Evolutionary conservation across 2,113 vertebrate species (phyloP), one percentile per base, ranked within the genome.

Genomic region (Pseudorasbora parva): DNA sequence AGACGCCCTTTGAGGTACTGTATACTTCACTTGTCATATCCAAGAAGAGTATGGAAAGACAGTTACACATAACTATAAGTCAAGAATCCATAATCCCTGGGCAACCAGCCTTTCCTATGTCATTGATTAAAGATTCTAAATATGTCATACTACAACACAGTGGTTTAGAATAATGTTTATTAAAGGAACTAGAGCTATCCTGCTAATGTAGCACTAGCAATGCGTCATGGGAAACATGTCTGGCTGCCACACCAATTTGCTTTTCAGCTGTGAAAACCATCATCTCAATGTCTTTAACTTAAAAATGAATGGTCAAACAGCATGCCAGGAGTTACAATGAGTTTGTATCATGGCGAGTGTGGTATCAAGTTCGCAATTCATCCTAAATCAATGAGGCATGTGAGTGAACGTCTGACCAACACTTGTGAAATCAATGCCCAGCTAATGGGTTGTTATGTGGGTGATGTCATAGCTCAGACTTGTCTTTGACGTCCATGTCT

Each of bases 1-100:
- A 96, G 83, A 93, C 91, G 6, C 95, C 95, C 6, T 96, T 96
- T 64, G 92, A 95, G 91, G 96, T 96, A 89, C 17, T 62, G 30
- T 37, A 37, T 37, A 37, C 33, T 27, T 59, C 21, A 43, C 66
- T 59, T 30, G 15, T n/a, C 8, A 5, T 25, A 21, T 45, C 17
- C 41, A 64, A 17, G 5, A 41, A 23, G 68, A 11, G 41, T 0
- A 25, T 47, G 69, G 11, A 47, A 12, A 11, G 57, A 59, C n/a
- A 0, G 17, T 17, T 54, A 41, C 66, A 11, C 64, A 66, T 71
- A n/a, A 14, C 68, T 43, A 14, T 45, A 45, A 5, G 21, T 72
- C 68, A 71, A 45, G 68, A 72, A 47, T 45, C 41, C 5, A 23
- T 71, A 11, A 45, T 15, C 11, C 2, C 2, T 23, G 69, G 17